phyloP scores from a whole-genome alignment of 2,888 invertebrate genomes.

The Drosophila koepferae region DNA sequence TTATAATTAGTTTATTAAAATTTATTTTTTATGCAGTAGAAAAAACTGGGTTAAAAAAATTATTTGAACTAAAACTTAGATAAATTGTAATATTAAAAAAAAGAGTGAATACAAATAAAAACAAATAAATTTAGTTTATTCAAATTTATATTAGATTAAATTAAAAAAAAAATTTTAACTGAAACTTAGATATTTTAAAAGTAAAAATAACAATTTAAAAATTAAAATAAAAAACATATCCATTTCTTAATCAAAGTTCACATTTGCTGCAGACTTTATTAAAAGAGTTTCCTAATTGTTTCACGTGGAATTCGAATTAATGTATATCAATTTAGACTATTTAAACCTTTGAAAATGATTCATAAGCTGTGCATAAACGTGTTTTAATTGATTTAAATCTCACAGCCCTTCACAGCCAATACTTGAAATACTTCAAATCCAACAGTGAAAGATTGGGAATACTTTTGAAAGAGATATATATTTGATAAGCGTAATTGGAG shows the following conservation, averaged over 20 bases:
- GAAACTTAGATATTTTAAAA: too few relatives aligned
- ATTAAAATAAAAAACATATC: too few relatives aligned
- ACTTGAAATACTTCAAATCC: neutral
- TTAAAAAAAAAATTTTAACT: too few relatives aligned
- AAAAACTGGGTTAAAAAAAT: too few relatives aligned
- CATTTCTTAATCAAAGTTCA: neutral
- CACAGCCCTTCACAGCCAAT: neutral
- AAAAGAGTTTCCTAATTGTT: rapidly evolving
- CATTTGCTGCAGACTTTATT: neutral
- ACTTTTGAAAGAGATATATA: neutral
- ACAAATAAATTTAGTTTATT: too few relatives aligned
- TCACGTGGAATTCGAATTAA: rapidly evolving
- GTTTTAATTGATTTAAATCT: neutral
- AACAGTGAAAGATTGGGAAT: neutral
- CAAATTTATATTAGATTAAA: too few relatives aligned
- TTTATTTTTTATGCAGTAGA: too few relatives aligned
- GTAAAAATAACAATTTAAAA: too few relatives aligned
- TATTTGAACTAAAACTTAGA: too few relatives aligned
- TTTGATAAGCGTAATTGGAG: conserved; percentile 18
- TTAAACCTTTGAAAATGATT: neutral
- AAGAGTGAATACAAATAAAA: too few relatives aligned
- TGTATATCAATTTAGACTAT: neutral
- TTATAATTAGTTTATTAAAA: too few relatives aligned
- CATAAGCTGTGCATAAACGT: neutral
- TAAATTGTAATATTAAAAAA: too few relatives aligned